phyloP scores from a whole-genome alignment of 2,888 invertebrate genomes.

The Auanema freiburgensis region DNA sequence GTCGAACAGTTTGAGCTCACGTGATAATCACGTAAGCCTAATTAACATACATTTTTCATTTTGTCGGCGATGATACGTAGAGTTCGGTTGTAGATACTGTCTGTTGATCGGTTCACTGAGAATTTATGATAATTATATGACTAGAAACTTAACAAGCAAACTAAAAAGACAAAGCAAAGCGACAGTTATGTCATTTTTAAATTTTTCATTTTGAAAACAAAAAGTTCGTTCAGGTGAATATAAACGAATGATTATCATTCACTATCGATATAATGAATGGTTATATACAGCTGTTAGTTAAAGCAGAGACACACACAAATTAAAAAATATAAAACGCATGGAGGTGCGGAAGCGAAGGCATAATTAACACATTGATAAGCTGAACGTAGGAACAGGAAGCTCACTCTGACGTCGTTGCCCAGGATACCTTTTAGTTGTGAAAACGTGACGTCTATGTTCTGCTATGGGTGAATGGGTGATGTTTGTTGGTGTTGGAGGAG shows the following conservation, averaged over 20 bases:
- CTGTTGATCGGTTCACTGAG: too few species aligned
- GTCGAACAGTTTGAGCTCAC: too few species aligned
- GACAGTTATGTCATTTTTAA: background rate
- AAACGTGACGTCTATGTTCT: conserved; percentile 34
- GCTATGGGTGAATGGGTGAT: conserved; percentile 10
- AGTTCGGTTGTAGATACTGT: too few species aligned
- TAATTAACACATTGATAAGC: conserved; percentile 39
- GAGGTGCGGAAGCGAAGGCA: conserved; percentile 7
- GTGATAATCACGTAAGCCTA: too few species aligned
- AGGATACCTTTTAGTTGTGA: conserved; percentile 30
- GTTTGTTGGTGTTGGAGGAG: conserved; percentile 17
- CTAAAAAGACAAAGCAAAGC: background rate
- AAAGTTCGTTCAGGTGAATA: too few species aligned
- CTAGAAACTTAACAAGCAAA: background rate
- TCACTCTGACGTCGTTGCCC: conserved; percentile 36
- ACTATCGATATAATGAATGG: background rate
- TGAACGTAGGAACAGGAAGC: conserved; percentile 39
- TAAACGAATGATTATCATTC: too few species aligned
- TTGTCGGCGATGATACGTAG: too few species aligned
- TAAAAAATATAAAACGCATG: background rate
- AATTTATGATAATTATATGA: background rate
- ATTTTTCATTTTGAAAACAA: too few species aligned
- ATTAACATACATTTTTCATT: too few species aligned
- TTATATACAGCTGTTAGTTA: background rate
- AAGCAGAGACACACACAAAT: background rate